phyloP scores from a whole-genome alignment of 2,113 vertebrate species.

The Cacatua alba region DNA sequence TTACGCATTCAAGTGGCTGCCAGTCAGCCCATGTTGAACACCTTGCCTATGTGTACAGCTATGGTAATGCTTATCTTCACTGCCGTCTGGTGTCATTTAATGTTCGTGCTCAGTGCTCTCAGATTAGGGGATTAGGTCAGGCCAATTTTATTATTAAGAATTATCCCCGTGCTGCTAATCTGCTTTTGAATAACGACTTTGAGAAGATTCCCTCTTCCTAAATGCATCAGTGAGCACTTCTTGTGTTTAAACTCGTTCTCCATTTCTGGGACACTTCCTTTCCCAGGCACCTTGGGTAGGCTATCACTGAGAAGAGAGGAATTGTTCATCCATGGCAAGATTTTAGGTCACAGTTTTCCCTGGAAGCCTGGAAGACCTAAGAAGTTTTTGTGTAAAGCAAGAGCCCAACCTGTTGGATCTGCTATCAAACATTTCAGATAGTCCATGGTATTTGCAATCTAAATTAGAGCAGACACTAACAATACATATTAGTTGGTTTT shows the following conservation, averaged over 20 bases:
- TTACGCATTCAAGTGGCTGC: not conserved
- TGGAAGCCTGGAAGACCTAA: not conserved
- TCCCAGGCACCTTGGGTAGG: not conserved
- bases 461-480: constrained; percentile 76
- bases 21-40: not conserved
- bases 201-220: not conserved
- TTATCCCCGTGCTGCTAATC: not conserved
- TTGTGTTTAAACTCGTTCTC: not conserved
- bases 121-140: not conserved
- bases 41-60: not conserved
- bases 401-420: not conserved
- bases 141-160: not conserved
- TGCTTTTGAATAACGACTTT: not conserved
- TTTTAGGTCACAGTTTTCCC: constrained; percentile 20
- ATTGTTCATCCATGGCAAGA: not conserved
- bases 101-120: rapidly evolving
- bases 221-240: not conserved
- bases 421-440: not conserved
- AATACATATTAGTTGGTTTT: constrained; percentile 44
- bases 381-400: not conserved
- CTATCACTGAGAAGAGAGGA: not conserved
- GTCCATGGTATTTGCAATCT: constrained; percentile 42
- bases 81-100: not conserved
- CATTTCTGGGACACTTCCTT: rapidly evolving
- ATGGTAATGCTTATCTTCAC: not conserved